These are phyloP conservation scores for Drosophila neotestacea DNA, from an alignment of 2,888 invertebrate genomes.

Conservation along the genomic window DNA sequence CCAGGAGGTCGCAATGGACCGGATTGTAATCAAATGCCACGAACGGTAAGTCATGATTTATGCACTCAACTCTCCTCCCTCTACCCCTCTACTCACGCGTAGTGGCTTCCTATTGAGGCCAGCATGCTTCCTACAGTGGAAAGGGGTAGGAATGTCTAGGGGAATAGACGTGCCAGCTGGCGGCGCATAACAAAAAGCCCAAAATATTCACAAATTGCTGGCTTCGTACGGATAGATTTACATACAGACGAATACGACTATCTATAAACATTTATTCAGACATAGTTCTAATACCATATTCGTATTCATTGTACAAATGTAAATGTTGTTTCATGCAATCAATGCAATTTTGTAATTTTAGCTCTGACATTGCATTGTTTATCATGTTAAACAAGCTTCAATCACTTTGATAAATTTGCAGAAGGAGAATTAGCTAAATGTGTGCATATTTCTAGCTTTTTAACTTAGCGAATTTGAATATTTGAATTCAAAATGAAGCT, in stretches of 20 bases:
- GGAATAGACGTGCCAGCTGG: slow-evolving; percentile 12
- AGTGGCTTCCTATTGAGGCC: slow-evolving; percentile 39
- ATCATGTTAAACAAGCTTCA: slow-evolving; percentile 23
- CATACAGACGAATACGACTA: slow-evolving; percentile 10
- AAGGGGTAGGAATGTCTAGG: neutral
- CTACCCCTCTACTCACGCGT: neutral
- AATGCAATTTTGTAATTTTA: slow-evolving; percentile 64
- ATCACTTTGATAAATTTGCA: slow-evolving; percentile 32
- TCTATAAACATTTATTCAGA: slow-evolving; percentile 12
- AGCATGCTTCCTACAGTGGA: slow-evolving; percentile 16
- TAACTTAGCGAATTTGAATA: slow-evolving; percentile 22
- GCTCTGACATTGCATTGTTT: slow-evolving; percentile 40
- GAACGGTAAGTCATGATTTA: slow-evolving; percentile 87
- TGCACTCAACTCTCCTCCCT: slow-evolving; percentile 59
- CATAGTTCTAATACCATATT: slow-evolving; percentile 4
- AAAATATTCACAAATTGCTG: slow-evolving; percentile 68
- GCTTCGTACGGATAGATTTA: slow-evolving; percentile 42
- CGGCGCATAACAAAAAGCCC: slow-evolving; percentile 59
- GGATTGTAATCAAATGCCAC: slow-evolving; percentile 89
- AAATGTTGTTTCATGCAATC: slow-evolving; percentile 20
- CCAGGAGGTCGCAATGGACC: slow-evolving; percentile 89
- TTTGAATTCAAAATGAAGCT: slow-evolving; percentile 23
- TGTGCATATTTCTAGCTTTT: neutral
- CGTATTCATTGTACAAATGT: slow-evolving; percentile 21
- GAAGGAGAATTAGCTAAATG: neutral